Percentiles rank a stretch among this genome's conserved stretches.
Evolutionary conservation across 2,113 vertebrate species (phyloP).

Genomic region (Psettodes erumei): DNA sequence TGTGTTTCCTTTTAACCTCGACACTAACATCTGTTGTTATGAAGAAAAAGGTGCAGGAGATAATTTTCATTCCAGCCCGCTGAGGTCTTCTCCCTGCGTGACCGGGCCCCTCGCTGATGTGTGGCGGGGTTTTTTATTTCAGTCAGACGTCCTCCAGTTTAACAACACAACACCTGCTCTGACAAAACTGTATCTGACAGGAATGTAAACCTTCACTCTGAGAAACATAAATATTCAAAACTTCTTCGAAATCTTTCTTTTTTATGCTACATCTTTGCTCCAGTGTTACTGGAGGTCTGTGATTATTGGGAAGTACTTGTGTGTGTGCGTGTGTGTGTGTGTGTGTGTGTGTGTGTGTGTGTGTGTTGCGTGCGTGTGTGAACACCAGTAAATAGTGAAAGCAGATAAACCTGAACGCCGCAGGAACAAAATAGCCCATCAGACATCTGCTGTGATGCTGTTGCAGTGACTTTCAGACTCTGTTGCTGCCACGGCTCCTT

Average conservation of each 20-base stretch:
- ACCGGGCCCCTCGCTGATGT: neutral
- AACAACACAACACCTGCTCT: conserved; percentile 14
- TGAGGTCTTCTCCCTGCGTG: conserved; percentile 7
- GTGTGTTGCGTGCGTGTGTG: too few relatives aligned
- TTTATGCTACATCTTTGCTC: neutral
- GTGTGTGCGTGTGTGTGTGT: conserved; percentile 6
- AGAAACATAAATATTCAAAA: neutral
- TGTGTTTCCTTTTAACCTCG: neutral
- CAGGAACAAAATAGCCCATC: neutral
- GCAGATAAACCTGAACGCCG: neutral
- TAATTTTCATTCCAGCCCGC: conserved; percentile 22
- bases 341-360: too few relatives aligned
- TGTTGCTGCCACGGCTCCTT: neutral
- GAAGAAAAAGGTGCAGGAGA: neutral
- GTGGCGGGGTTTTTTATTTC: conserved; percentile 20
- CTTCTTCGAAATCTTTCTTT: neutral
- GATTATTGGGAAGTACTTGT: neutral
- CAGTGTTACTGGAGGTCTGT: neutral
- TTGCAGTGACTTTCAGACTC: neutral
- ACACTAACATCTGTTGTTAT: conserved; percentile 13
- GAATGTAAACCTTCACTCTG: neutral
- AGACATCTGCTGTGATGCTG: conserved; percentile 4
- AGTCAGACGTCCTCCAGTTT: neutral
- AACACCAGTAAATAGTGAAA: neutral
- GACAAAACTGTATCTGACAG: neutral